Evolutionary conservation across 2,888 invertebrate species (phyloP).

Genomic region (Andrena praecox): DNA sequence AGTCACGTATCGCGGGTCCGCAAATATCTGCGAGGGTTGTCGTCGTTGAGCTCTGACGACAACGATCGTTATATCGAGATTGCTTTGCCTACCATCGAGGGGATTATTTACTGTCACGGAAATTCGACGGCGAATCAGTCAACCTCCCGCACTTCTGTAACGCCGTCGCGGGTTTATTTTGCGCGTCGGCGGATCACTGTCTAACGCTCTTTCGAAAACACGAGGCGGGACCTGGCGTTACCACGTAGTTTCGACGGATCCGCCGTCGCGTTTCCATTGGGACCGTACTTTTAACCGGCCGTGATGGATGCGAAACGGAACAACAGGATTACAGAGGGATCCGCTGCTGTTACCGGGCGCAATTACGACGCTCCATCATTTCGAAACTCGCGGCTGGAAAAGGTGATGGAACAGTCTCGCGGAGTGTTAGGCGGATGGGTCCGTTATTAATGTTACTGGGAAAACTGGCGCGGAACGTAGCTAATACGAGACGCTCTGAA

Average conservation of each 20-base stretch:
- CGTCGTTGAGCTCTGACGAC: constrained; percentile 21
- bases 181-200: neutral
- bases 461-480: constrained; percentile 5
- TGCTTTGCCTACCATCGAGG: constrained; percentile 4
- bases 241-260: neutral
- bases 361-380: constrained; percentile 49
- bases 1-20: constrained; percentile 29
- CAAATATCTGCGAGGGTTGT: constrained; percentile 49
- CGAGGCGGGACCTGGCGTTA: neutral
- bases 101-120: constrained; percentile 49
- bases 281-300: constrained; percentile 26
- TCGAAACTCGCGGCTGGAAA: constrained; percentile 20
- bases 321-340: constrained; percentile 50
- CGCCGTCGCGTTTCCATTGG: neutral
- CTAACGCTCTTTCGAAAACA: constrained; percentile 23
- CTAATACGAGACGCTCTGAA: neutral
- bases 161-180: constrained; percentile 12
- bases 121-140: constrained; percentile 21
- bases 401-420: constrained; percentile 38
- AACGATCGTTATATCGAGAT: neutral
- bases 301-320: constrained; percentile 54
- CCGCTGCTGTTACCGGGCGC: neutral
- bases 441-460: constrained; percentile 47
- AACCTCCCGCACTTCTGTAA: neutral
- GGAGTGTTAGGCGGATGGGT: constrained; percentile 31